These are phyloP conservation scores for Crotalus viridis DNA, from an alignment of 2,113 vertebrate genomes.

Conservation along the genomic window DNA sequence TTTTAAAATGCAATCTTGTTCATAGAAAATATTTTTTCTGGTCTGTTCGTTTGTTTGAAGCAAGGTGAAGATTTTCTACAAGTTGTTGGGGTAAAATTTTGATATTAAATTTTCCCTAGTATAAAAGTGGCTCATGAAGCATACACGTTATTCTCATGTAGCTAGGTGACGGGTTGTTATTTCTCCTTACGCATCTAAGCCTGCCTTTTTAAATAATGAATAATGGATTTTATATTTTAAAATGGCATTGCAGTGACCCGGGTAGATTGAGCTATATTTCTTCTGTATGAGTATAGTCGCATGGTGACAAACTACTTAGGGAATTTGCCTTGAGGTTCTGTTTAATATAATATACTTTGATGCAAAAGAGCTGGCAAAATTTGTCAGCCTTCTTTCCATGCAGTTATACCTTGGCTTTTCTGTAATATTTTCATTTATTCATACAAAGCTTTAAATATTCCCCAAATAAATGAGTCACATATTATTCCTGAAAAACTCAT, in stretches of 20 bases:
- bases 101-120: conserved; percentile 46
- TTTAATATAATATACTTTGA: conserved; percentile 65
- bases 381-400: conserved; percentile 58
- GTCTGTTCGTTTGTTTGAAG: conserved; percentile 21
- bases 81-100: conserved; percentile 41
- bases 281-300: conserved; percentile 59
- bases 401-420: conserved; percentile 44
- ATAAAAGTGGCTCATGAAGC: conserved; percentile 51
- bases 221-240: conserved; percentile 65
- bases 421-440: conserved; percentile 53
- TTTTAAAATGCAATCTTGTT: conserved; percentile 37
- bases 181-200: conserved; percentile 51
- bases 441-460: conserved; percentile 45
- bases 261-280: conserved; percentile 65
- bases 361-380: conserved; percentile 67
- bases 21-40: conserved; percentile 33
- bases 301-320: conserved; percentile 55
- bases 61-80: conserved; percentile 52
- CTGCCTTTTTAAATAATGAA: conserved; percentile 64
- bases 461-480: conserved; percentile 46
- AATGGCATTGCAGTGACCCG: conserved; percentile 62
- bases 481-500: conserved; percentile 24
- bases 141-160: conserved; percentile 38
- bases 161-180: conserved; percentile 25
- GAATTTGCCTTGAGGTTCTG: conserved; percentile 64